A percentile compares a stretch with the other conserved stretches of the same genome.
Evolutionary conservation across 2,113 vertebrate genomes (phyloP).

Genomic region (Nothobranchius furzeri): DNA sequence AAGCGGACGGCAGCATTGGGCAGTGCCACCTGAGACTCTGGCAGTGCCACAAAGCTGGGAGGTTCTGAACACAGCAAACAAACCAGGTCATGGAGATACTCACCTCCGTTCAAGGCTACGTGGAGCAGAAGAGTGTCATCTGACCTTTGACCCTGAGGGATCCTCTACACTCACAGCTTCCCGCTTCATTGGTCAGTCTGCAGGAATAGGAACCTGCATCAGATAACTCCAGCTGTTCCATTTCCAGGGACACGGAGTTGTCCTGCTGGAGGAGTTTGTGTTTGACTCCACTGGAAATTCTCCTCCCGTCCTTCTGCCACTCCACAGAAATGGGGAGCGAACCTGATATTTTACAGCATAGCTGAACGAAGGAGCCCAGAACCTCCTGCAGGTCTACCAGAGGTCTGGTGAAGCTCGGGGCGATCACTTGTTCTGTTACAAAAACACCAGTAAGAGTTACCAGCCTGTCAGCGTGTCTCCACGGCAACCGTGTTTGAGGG

Average conservation of each 20-base stretch:
- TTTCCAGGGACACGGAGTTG: constrained; percentile 86
- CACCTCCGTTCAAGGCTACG: constrained; percentile 23
- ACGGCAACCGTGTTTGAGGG: constrained; percentile 17
- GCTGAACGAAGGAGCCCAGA: constrained; percentile 87
- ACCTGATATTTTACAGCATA: constrained; percentile 93
- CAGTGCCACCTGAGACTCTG: constrained; percentile 86
- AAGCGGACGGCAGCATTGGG: constrained; percentile 91
- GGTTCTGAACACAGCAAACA: constrained; percentile 82
- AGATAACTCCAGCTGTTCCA: constrained; percentile 86
- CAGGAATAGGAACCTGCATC: constrained; percentile 92
- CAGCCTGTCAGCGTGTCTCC: neutral
- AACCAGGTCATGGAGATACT: constrained; percentile 58
- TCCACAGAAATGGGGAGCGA: constrained; percentile 93
- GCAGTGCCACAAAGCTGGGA: constrained; percentile 90
- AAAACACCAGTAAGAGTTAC: constrained; percentile 69
- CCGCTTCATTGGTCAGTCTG: constrained; percentile 89
- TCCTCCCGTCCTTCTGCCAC: constrained; percentile 92
- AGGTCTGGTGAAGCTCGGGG: constrained; percentile 93
- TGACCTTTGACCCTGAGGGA: constrained; percentile 94
- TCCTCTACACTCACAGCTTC: constrained; percentile 87
- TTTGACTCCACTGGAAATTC: constrained; percentile 89
- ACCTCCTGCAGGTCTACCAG: constrained; percentile 88
- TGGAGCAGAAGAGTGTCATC: constrained; percentile 36
- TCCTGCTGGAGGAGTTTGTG: constrained; percentile 89
- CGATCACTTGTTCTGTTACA: constrained; percentile 90